These are phyloP conservation scores for Glareola pratincola DNA, from an alignment of 2,113 vertebrate species.

Conservation along the genomic window DNA sequence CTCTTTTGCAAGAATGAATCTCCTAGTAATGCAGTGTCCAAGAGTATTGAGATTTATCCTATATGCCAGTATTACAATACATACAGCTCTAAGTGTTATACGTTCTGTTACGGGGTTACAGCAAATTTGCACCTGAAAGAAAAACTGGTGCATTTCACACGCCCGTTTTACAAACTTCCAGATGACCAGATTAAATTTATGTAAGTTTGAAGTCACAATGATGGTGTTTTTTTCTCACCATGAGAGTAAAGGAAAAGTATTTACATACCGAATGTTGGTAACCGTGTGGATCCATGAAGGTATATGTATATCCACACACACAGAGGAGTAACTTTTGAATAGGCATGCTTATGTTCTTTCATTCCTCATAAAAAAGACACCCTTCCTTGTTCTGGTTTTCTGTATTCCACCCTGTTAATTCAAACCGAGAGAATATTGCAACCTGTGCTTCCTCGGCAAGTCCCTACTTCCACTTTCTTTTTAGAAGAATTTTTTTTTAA, in stretches of 20 bases:
- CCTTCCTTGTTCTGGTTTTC: background rate
- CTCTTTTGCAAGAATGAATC: background rate
- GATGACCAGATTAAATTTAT: background rate
- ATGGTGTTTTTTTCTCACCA: background rate
- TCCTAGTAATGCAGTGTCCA: background rate
- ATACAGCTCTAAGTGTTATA: background rate
- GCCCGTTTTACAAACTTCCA: background rate
- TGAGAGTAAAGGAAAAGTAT: background rate
- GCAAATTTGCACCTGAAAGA: background rate
- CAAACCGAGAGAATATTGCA: background rate
- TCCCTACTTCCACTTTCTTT: background rate
- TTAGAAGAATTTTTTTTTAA: background rate
- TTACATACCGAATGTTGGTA: background rate
- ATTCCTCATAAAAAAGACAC: background rate
- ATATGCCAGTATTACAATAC: background rate
- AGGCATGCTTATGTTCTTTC: background rate
- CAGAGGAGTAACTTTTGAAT: background rate
- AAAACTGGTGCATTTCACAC: background rate
- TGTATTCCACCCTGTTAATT: background rate
- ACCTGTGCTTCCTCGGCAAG: background rate
- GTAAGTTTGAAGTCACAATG: background rate
- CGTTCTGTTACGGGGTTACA: background rate
- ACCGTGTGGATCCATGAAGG: too few relatives aligned
- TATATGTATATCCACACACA: background rate
- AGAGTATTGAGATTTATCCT: background rate